Evolutionary conservation across 2,113 vertebrate species (phyloP), one percentile per base, ranked within the genome.

Genomic region (Panurus biarmicus): DNA sequence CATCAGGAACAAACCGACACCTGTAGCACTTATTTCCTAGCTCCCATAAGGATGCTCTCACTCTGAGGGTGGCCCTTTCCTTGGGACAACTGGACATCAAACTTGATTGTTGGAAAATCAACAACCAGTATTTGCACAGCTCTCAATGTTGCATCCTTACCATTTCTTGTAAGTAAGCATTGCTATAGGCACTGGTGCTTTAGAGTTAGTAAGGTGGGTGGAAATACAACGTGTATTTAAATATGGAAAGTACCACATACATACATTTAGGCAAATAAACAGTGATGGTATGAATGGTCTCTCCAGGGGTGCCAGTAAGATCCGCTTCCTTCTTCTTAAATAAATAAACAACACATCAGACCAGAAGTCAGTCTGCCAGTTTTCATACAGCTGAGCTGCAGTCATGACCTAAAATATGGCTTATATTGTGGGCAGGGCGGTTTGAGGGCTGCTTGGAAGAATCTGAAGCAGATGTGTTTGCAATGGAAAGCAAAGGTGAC

Each of bases 341-440:
- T 44, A 94, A 25, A 95, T 60, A 93, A 89, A 96, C 92, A 95
- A 92, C 1, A 4, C 65, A 9, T 61, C 85, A 75, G 74, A 87
- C 38, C 50, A 57, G 58, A 31, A 24, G 75, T 84, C 86, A 91
- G 61, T 82, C 62, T 70, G 47, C 54, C 35, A 19, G 66, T 82
- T 94, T 86, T 97, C 97, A 99, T 42, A 99, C 98, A 71, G 99
- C 98, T 6, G 99, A 99, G 97, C 98, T 99, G 96, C 99, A 99
- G 90, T 99, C 99, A 1, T 99, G 99, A 90, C 99, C 99, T 87
- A 99, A 97, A 87, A 99, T 99, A 98, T 99, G 99, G 98, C 99
- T 99, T 98, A 99, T 99, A 97, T 99, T 99, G 97, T 99, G 99
- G 85, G 99, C 99, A 22, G 99, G 99, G 51, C 99, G 98, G 94